Evolutionary conservation across 2,797 vertebrate species (phyloP).

Genomic region (Sebastes hubbsi): DNA sequence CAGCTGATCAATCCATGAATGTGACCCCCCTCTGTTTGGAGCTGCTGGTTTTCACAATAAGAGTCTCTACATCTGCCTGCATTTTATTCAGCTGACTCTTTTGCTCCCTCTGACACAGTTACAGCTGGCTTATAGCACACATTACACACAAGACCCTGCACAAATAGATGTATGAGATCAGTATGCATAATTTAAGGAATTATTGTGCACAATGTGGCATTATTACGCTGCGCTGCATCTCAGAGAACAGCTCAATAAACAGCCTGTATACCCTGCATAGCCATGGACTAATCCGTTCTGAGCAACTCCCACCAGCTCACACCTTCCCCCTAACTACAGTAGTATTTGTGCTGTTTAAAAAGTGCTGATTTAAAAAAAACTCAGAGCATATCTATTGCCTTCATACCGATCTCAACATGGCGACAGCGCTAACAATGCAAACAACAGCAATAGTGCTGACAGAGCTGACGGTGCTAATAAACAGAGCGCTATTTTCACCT

Average conservation of each 20-base stretch:
- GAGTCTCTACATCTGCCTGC: slow-evolving; percentile 19
- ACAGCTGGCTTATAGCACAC: slow-evolving; percentile 26
- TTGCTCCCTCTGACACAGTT: slow-evolving; percentile 33
- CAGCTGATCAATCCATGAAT: neutral
- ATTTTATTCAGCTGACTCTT: slow-evolving; percentile 57
- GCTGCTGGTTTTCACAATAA: slow-evolving; percentile 21
- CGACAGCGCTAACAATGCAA: no score
- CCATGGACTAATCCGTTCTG: neutral
- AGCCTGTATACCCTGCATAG: neutral
- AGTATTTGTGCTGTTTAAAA: neutral
- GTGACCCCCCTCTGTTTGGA: slow-evolving; percentile 4
- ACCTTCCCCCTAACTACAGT: neutral
- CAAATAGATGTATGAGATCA: slow-evolving; percentile 12
- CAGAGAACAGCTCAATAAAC: neutral
- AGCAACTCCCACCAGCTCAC: neutral
- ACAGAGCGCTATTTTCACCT: no score
- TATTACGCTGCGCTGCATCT: neutral
- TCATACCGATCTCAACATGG: no score
- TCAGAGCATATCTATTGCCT: no score
- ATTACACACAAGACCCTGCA: slow-evolving; percentile 27
- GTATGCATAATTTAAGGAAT: neutral
- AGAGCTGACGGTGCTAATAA: no score
- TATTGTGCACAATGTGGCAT: neutral
- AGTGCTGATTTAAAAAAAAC: fast-evolving
- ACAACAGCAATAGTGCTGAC: no score